Evolutionary conservation across 2,888 invertebrate species (phyloP).

Genomic region (Hirudinaria manillensis): DNA sequence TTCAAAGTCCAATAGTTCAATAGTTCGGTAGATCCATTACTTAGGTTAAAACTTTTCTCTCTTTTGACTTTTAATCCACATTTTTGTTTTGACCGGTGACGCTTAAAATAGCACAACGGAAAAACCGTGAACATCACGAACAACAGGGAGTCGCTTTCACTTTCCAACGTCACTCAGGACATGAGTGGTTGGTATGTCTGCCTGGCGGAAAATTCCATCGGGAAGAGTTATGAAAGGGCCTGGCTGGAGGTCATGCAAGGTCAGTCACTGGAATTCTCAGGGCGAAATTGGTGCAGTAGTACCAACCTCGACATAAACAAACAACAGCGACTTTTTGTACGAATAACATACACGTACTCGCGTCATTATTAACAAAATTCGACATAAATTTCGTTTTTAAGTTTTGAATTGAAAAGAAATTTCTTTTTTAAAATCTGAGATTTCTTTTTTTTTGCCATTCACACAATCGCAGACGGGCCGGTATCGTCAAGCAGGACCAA

Average conservation of each 20-base stretch:
- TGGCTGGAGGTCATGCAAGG: neutral
- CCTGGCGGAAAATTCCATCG: neutral
- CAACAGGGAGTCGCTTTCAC: slow-evolving; percentile 10
- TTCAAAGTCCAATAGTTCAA: neutral
- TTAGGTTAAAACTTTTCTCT: neutral
- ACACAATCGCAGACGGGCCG: too few relatives aligned
- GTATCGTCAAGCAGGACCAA: too few relatives aligned
- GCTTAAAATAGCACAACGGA: slow-evolving; percentile 6
- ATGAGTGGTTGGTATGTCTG: slow-evolving; percentile 12
- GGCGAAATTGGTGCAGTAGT: too few relatives aligned
- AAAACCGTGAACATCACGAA: slow-evolving; percentile 13
- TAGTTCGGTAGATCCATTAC: neutral
- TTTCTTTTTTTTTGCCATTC: too few relatives aligned
- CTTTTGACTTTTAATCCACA: neutral
- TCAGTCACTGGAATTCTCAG: neutral
- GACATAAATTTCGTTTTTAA: too few relatives aligned
- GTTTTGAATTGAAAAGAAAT: too few relatives aligned
- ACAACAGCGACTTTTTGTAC: too few relatives aligned
- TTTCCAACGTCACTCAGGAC: slow-evolving; percentile 4
- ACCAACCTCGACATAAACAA: too few relatives aligned
- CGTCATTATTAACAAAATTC: too few relatives aligned
- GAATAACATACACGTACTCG: too few relatives aligned
- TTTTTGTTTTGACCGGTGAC: neutral
- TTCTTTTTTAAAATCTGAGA: too few relatives aligned
- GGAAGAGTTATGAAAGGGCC: neutral